Base-by-base conservation (phyloP, 2,113 vertebrate genomes). In the Hypanus sabinus region DNA sequence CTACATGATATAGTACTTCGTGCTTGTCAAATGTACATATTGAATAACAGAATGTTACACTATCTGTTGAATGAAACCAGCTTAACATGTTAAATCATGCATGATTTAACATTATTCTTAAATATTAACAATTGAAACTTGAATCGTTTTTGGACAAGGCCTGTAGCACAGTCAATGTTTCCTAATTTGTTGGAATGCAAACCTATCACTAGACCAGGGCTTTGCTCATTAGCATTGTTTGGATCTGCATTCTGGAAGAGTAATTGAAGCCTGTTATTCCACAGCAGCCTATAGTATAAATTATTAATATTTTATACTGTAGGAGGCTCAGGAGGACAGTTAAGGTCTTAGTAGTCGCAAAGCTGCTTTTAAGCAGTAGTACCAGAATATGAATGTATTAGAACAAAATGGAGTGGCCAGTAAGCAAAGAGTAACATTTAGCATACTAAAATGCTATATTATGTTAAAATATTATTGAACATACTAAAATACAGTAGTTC, bases 221-320 rank as follows among this genome's bases (percentile, higher is more conserved):
- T 24, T 73, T 70, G 68, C 36, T 93, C 90, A 93, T 93, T 93
- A 93, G 20, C 68, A 71, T 93, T 36, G 62, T 90, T 93, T 93
- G 5, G 90, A 73, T 71, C 90, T 71, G 65, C 10, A 46, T 73
- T 93, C 90, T 73, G 68, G 11, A 93, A 38, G 90, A 93, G 90
- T 71, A 93, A 93, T 93, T 38, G 90, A 92, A 93, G 36, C 90
- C 90, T 60, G 90, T 93, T 93, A 46, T 68, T 71, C 33, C 62
- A 38, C 90, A 73, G 90, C 68, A 81, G 71, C 94, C 75, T 60
- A 80, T 94, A 94, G 85, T 94, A 95, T 83, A 79, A 94, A 70
- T 91, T 24, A 62, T 95, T 94, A 95, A 95, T 95, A 76, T 95
- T 95, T 71, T 71, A 93, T 46, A 46, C 68, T 93, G 68, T 71